Base-by-base conservation (phyloP, 2,113 vertebrate genomes). In the Herpetotheres cachinnans region DNA sequence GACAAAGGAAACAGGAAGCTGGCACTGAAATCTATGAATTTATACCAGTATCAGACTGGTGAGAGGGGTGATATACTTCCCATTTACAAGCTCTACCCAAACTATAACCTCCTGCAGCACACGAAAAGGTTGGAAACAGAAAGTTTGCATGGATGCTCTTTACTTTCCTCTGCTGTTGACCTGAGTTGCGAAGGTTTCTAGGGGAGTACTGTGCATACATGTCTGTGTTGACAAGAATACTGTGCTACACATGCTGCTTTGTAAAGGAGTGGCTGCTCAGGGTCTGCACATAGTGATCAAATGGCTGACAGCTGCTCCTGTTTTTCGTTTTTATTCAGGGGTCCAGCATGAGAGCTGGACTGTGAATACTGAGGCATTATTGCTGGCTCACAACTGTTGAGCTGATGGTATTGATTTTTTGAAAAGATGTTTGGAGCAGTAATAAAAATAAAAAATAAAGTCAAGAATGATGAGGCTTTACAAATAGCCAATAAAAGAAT, bases 391-490 rank as follows among this genome's bases (percentile, higher is more conserved):
- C 91, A 85, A 91, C 82, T 32, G 36, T 46, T 86, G 86, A 91
- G 77, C 70, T 82, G 81, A 83, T 61, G 22, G 36, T 87, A 97
- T 73, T 91, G 94, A 93, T 97, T 95, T 96, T 93, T 70, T 85
- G 18, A 87, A 85, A 94, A 90, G 62, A 61, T 80, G 55, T 90
- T 89, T 95, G 84, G 32, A 95, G 59, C 49, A 70, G 70, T 80
- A 94, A 93, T 74, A 95, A 94, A 91, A 95, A 84, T 73, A 87
- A 95, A 95, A 93, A 91, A 84, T 71, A 74, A 88, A 70, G 67
- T 82, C 58, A 89, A 86, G 92, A 95, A 89, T 85, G 62, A 94
- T 80, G 84, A 94, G 81, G 93, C 62, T 86, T 95, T 84, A 90
- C 54, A 82, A 95, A 95, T 29, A 87, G 78, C 47, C 78, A 82